Conservation (phyloP, 2,888 invertebrate genomes). For the Nephrotoma flavescens region DNA sequence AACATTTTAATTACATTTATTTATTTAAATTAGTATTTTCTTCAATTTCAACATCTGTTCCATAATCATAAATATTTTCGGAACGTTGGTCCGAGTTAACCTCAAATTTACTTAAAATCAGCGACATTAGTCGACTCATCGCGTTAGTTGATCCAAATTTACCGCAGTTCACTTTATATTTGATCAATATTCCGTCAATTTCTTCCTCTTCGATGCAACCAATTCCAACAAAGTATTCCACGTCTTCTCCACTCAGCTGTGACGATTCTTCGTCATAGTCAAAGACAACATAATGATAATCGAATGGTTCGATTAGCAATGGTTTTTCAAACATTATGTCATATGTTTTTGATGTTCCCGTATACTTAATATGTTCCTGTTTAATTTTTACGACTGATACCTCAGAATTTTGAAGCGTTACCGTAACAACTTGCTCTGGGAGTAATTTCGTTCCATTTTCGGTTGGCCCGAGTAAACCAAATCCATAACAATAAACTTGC, state of each 20-base stretch:
- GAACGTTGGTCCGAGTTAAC: not conserved
- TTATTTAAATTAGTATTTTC: not conserved
- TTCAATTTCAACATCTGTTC: not conserved
- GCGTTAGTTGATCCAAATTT: not conserved
- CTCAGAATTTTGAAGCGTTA: not conserved
- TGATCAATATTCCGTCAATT: not conserved
- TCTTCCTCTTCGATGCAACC: not conserved
- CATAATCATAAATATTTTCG: not conserved
- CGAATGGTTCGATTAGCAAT: not conserved
- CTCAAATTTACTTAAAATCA: not conserved
- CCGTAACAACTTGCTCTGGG: not conserved
- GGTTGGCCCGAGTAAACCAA: not conserved
- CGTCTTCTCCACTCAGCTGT: not conserved
- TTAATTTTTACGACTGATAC: not conserved
- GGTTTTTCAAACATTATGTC: not conserved
- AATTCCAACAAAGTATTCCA: not conserved
- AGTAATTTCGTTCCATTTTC: not conserved
- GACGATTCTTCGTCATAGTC: not conserved
- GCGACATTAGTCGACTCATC: not conserved
- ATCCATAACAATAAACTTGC: not conserved
- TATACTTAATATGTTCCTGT: not conserved
- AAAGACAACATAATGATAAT: not conserved
- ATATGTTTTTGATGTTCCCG: not conserved
- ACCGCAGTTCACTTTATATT: not conserved
- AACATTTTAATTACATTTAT: not conserved